Evolutionary conservation across 2,797 vertebrate genomes (phyloP).

Genomic region (Rhadinocentrus ornatus): DNA sequence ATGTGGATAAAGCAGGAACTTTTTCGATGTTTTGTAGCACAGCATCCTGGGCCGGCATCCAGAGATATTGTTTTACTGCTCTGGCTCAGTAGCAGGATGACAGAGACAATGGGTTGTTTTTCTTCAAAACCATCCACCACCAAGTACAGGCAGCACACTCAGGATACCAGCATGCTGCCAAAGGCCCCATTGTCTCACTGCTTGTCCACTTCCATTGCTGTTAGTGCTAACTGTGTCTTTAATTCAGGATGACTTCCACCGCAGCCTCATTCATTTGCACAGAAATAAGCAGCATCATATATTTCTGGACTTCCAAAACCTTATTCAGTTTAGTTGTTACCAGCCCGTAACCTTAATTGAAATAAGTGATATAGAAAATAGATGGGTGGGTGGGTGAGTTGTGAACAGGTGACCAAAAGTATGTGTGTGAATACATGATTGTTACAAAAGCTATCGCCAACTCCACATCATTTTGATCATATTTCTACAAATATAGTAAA

Average conservation of each 20-base stretch:
- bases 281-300: conserved; percentile 14
- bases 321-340: neutral
- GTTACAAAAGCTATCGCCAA: neutral
- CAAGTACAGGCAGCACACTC: conserved; percentile 83
- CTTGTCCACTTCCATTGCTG: conserved; percentile 43
- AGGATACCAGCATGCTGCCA: conserved; percentile 69
- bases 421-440: neutral
- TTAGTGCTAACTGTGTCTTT: conserved; percentile 52
- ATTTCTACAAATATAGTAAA: neutral
- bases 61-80: conserved; percentile 66
- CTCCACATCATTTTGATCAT: neutral
- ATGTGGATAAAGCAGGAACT: conserved; percentile 42
- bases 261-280: conserved; percentile 50
- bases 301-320: conserved; percentile 18
- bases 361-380: too few species aligned
- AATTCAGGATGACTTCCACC: conserved; percentile 46
- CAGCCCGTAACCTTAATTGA: too few species aligned
- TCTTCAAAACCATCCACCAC: conserved; percentile 82
- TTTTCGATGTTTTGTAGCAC: conserved; percentile 38
- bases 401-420: neutral
- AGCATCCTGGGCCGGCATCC: conserved; percentile 61
- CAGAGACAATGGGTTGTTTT: conserved; percentile 81
- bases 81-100: conserved; percentile 64
- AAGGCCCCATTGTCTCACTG: conserved; percentile 78
- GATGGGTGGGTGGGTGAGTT: too few species aligned